A percentile compares a stretch with the other conserved stretches of the same genome.
Evolutionary conservation across 2,888 invertebrate species (phyloP).

Genomic region (Sminthurinus aureus): DNA sequence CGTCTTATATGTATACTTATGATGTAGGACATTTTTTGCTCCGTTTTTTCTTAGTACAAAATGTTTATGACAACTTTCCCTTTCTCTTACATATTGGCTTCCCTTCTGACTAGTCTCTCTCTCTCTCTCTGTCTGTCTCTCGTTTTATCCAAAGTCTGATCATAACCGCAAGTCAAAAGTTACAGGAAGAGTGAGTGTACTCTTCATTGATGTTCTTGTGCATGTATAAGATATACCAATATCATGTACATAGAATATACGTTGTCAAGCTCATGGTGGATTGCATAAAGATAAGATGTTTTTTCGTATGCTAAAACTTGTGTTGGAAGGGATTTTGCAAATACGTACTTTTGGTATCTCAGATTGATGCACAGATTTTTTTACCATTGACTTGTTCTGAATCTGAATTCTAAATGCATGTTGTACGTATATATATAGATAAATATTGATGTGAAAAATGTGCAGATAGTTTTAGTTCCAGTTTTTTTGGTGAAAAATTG

Average conservation of each 20-base stretch:
- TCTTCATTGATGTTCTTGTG: no score
- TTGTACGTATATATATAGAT: no score
- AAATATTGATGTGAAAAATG: no score
- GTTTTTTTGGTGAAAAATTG: no score
- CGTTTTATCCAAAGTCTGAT: neutral
- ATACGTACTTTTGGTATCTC: neutral
- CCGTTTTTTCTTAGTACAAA: neutral
- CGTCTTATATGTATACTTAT: neutral
- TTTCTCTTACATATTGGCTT: neutral
- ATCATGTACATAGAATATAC: no score
- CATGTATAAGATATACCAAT: no score
- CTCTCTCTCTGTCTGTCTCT: slow-evolving; percentile 3
- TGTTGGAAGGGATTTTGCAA: neutral
- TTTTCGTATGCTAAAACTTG: neutral
- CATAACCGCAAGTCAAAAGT: neutral
- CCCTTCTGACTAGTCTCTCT: neutral
- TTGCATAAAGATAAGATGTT: neutral
- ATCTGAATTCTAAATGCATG: no score
- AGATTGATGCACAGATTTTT: no score
- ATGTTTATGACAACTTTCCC: neutral
- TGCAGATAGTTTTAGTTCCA: no score
- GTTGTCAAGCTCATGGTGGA: neutral
- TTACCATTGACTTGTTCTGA: no score
- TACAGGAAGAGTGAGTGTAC: neutral
- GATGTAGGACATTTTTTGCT: neutral